phyloP scores from a whole-genome alignment of 2,797 vertebrate species.

The Craterocephalus amniculus region DNA sequence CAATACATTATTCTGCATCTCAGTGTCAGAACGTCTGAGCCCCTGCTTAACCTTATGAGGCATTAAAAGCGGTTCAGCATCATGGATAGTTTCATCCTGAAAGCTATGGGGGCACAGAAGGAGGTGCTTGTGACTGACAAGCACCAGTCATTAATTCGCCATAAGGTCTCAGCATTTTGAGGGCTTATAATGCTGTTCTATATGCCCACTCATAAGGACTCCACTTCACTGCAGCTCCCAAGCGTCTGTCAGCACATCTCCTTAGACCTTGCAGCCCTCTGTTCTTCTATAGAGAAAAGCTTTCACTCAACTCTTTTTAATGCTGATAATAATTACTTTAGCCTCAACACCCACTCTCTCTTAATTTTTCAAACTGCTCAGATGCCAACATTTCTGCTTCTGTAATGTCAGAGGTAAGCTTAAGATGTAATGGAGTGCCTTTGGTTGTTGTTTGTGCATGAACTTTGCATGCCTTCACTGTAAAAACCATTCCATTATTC shows the following conservation, averaged over 20 bases:
- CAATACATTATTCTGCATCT: not conserved
- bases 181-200: not conserved
- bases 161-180: not conserved
- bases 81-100: constrained; percentile 6
- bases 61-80: constrained; percentile 1
- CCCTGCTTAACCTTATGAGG: not conserved
- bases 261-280: constrained; percentile 26
- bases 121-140: constrained; percentile 1
- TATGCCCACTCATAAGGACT: constrained; percentile 24
- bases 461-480: constrained; percentile 16
- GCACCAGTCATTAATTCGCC: constrained; percentile 3
- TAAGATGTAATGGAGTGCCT: constrained; percentile 39
- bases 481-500: constrained; percentile 58
- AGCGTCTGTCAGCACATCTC: constrained; percentile 22
- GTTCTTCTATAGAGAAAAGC: constrained; percentile 25
- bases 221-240: constrained; percentile 4
- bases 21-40: not conserved
- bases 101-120: constrained; percentile 3
- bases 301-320: constrained; percentile 32
- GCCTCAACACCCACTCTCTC: constrained; percentile 47
- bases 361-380: constrained; percentile 15
- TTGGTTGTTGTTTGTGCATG: constrained; percentile 26
- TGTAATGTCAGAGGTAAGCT: constrained; percentile 52
- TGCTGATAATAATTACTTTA: constrained; percentile 46
- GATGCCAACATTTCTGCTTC: constrained; percentile 21